These are phyloP conservation scores for Myiopsitta monachus DNA, from an alignment of 2,113 vertebrate species.

Conservation along the genomic window DNA sequence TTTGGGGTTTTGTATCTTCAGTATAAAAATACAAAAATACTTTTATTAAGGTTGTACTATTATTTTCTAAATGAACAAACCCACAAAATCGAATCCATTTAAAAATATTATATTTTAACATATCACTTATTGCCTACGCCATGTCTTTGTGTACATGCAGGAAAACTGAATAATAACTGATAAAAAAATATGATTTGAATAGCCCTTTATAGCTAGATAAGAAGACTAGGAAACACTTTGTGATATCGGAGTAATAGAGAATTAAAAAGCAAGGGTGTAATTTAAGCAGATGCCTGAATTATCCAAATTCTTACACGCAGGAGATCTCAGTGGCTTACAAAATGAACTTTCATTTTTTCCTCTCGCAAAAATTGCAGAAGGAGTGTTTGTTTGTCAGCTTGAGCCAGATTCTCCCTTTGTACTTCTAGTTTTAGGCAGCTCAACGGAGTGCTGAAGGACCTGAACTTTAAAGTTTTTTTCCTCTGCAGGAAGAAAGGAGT, in stretches of 20 bases:
- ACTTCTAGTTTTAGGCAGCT: background rate
- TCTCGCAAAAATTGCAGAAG: background rate
- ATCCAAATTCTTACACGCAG: background rate
- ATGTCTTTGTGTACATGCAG: constrained; percentile 60
- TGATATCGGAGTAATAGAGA: constrained; percentile 36
- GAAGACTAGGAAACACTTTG: constrained; percentile 42
- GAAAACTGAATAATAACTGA: constrained; percentile 67
- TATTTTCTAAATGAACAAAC: constrained; percentile 81
- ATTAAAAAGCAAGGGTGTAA: constrained; percentile 11
- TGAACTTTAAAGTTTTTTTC: background rate
- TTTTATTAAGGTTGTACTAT: constrained; percentile 83
- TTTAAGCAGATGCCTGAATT: constrained; percentile 14
- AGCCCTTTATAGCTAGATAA: constrained; percentile 58
- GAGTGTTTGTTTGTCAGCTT: background rate
- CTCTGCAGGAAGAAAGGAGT: background rate
- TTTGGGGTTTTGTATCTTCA: constrained; percentile 82
- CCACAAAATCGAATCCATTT: constrained; percentile 76
- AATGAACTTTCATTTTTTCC: constrained; percentile 20
- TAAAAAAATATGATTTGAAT: constrained; percentile 16
- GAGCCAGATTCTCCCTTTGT: background rate
- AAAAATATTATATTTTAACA: constrained; percentile 74
- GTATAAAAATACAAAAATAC: constrained; percentile 79
- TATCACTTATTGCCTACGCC: constrained; percentile 68
- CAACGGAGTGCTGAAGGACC: background rate
- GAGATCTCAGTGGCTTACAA: background rate